Conservation (phyloP, 2,888 invertebrate genomes). For the Patella depressa region DNA sequence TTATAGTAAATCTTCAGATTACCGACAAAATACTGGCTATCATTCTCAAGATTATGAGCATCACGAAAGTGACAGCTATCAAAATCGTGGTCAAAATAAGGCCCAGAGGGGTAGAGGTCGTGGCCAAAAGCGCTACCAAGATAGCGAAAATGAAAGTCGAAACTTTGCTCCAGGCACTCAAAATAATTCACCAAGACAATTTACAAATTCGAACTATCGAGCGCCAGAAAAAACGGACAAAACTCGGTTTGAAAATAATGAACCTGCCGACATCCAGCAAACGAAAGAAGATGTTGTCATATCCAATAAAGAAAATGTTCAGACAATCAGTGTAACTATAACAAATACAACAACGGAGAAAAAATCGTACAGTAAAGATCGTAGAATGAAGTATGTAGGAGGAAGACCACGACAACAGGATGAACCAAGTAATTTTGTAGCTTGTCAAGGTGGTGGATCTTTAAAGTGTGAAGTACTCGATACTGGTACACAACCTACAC, state of each 20-base stretch:
- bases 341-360: slow-evolving; percentile 47
- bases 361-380: slow-evolving; percentile 54
- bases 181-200: slow-evolving; percentile 23
- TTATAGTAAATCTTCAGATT: slow-evolving; percentile 25
- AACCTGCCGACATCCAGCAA: slow-evolving; percentile 12
- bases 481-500: too few relatives aligned
- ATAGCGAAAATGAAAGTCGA: slow-evolving; percentile 9
- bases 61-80: slow-evolving; percentile 16
- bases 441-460: too few relatives aligned
- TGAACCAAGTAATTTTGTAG: slow-evolving; percentile 26
- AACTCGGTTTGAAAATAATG: slow-evolving; percentile 16
- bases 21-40: slow-evolving; percentile 16
- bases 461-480: too few relatives aligned
- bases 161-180: not conserved
- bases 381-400: slow-evolving; percentile 42
- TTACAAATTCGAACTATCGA: slow-evolving; percentile 31
- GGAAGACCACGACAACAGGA: slow-evolving; percentile 37
- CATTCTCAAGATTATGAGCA: slow-evolving; percentile 5
- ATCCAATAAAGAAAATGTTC: slow-evolving; percentile 42
- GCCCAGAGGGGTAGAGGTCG: slow-evolving; percentile 24
- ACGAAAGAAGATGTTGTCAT: slow-evolving; percentile 35
- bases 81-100: slow-evolving; percentile 21
- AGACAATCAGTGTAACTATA: slow-evolving; percentile 45
- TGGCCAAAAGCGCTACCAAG: slow-evolving; percentile 23
- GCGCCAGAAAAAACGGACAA: slow-evolving; percentile 14